Evolutionary conservation across 2,797 vertebrate species (phyloP), one percentile per base, ranked within the genome.

Genomic region (Macrochelys suwanniensis): DNA sequence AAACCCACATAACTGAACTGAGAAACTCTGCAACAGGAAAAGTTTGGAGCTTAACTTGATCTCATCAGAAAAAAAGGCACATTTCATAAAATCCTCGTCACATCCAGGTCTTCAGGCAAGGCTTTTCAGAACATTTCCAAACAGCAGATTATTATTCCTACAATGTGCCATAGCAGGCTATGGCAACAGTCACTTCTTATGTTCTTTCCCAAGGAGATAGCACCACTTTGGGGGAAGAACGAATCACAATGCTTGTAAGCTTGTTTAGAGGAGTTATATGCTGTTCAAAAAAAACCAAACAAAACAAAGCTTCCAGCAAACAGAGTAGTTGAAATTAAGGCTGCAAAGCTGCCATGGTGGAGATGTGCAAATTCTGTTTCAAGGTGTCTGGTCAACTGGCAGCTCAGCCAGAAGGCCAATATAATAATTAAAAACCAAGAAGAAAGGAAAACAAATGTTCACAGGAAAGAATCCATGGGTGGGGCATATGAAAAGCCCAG

Each of bases 401-500:
- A 96, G 96, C 97, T 95, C 93, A 49, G 93, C 96, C 97, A 94
- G 95, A 97, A 97, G 97, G 97, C 97, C 97, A 92, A 97, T 91
- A 96, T 83, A 89, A 90, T 93, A 90, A 89, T 97, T 79, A 96
- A 96, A 97, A 97, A 87, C 9, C 21, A 86, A 79, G 91, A 84
- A 57, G 21, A 53, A 89, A 17, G 74, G 42, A 88, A 95, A 92
- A 54, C 54, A 25, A 54, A 90, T 0, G 45, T 97, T 98, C 98
- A 99, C 97, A 99, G 98, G 98, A 98, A 99, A 81, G 98, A 99
- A 98, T 99, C 99, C 98, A 99, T 97, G 0, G 99, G 98, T 5
- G 99, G 99, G 49, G 99, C 98, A 47, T 99, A 99, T 0, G 99
- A 99, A 97, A 99, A 99, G 95, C 99, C 99, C 56, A 99, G 97